Conservation (phyloP, 2,113 vertebrate genomes). For the Anas platyrhynchos region DNA sequence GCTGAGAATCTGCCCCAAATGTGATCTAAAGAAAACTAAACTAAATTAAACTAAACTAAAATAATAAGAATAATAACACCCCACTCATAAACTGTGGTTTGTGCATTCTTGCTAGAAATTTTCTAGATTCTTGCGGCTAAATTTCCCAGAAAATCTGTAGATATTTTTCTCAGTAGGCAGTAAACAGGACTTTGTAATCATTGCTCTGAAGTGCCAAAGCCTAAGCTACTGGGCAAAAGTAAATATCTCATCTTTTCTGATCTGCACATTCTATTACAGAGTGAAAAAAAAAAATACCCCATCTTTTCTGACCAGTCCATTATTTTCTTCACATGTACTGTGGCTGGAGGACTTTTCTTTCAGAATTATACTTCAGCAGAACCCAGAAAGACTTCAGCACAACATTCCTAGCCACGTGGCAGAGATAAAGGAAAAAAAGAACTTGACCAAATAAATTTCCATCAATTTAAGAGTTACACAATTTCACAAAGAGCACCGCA, state of each 20-base stretch:
- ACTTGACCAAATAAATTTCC: background rate
- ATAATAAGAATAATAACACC: too few species aligned
- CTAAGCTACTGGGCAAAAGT: background rate
- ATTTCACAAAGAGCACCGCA: background rate
- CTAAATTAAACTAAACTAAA: background rate
- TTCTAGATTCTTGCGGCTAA: background rate
- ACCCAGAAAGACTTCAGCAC: background rate
- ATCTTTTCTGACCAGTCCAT: background rate
- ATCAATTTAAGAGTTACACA: background rate
- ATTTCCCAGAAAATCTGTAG: background rate
- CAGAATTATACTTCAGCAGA: background rate
- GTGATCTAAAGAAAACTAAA: background rate
- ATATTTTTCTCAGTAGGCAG: background rate
- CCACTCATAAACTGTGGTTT: too few species aligned
- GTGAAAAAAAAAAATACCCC: background rate
- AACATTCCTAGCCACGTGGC: background rate
- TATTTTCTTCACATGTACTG: background rate
- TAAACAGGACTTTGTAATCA: background rate
- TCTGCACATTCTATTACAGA: background rate
- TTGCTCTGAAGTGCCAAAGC: background rate
- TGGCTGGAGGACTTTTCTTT: background rate
- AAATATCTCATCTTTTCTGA: background rate
- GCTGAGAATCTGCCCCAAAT: background rate
- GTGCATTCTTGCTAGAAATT: background rate
- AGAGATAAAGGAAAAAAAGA: background rate